phyloP scores from a whole-genome alignment of 2,888 invertebrate species.

The Anticlea derivata region DNA sequence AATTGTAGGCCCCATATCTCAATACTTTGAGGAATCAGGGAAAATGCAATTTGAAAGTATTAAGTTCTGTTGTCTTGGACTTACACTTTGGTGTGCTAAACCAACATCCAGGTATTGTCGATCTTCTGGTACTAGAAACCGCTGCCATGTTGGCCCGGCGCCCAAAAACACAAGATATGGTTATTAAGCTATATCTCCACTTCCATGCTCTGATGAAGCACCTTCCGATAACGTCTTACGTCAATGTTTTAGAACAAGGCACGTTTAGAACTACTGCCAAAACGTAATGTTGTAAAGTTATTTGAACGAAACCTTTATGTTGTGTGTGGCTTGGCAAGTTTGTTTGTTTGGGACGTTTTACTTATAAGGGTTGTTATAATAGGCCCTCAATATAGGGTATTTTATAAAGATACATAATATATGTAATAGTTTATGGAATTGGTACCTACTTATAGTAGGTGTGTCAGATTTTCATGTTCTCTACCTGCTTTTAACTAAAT shows the following conservation, averaged over 20 bases:
- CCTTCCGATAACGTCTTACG: conserved; percentile 17
- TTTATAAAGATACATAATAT: no score
- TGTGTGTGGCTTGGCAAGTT: conserved; percentile 1
- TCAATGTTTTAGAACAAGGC: conserved; percentile 20
- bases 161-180: conserved; percentile 14
- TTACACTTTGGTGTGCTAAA: no score
- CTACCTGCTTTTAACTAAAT: no score
- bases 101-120: neutral
- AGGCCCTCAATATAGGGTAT: no score
- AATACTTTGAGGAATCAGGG: no score
- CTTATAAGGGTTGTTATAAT: no score
- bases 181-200: conserved; percentile 8
- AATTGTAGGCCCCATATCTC: no score
- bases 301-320: conserved; percentile 5
- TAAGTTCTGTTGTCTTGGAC: no score
- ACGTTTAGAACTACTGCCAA: conserved; percentile 10
- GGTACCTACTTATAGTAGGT: no score
- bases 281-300: conserved; percentile 8
- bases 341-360: conserved; percentile 12
- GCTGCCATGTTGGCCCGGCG: neutral
- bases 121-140: neutral
- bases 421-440: no score
- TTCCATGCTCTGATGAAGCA: conserved; percentile 11
- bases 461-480: no score
- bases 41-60: no score